Evolutionary conservation across 2,113 vertebrate species (phyloP).

Genomic region (Cyanoramphus novaezelandiae): DNA sequence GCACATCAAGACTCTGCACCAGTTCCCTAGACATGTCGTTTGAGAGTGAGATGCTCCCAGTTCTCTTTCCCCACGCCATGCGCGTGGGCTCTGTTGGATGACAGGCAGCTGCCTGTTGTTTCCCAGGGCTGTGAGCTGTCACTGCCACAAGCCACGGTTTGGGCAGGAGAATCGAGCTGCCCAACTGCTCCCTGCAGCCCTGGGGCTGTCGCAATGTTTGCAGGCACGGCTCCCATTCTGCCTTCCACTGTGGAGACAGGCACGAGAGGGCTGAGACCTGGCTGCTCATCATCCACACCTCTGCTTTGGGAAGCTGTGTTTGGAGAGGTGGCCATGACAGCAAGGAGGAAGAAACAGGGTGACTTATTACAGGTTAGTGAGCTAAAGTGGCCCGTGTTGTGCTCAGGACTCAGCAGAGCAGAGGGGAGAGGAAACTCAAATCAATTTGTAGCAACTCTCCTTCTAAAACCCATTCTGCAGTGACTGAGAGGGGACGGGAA

Average conservation of each 20-base stretch:
- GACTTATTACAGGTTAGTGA: neutral
- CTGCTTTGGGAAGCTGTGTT: neutral
- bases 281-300: neutral
- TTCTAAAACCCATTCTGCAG: neutral
- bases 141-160: neutral
- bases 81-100: neutral
- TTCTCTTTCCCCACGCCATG: neutral
- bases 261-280: neutral
- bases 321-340: neutral
- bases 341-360: neutral
- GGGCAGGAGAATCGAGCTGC: neutral
- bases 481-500: neutral
- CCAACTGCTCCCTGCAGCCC: neutral
- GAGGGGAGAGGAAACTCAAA: neutral
- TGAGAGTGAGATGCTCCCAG: neutral
- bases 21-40: rapidly evolving
- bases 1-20: neutral
- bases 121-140: neutral
- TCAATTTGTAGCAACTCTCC: neutral
- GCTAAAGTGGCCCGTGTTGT: neutral
- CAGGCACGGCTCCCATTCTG: neutral
- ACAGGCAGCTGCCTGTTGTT: neutral
- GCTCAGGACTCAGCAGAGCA: neutral
- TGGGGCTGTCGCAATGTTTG: neutral
- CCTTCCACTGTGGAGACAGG: neutral